A percentile compares a stretch with the other conserved stretches of the same genome.
phyloP scores from a whole-genome alignment of 2,888 invertebrate genomes.

The Crematogaster levior region DNA sequence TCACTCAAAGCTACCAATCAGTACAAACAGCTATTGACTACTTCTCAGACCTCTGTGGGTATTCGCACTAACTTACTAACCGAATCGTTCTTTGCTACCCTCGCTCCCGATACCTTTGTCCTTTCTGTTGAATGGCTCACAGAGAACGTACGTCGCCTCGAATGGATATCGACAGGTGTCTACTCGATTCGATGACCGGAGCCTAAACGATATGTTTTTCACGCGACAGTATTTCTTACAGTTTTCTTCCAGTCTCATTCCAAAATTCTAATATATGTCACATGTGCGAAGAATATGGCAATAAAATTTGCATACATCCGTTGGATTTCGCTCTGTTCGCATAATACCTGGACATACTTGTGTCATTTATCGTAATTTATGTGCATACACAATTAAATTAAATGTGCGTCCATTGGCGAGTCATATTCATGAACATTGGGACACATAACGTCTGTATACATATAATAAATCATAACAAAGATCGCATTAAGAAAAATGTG shows the following conservation, averaged over 20 bases:
- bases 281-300: constrained; percentile 68
- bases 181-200: constrained; percentile 37
- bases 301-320: constrained; percentile 52
- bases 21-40: constrained; percentile 85
- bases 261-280: constrained; percentile 35
- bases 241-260: constrained; percentile 29
- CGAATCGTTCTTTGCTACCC: constrained; percentile 73
- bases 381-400: constrained; percentile 19
- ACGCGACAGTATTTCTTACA: constrained; percentile 52
- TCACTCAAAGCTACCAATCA: constrained; percentile 85
- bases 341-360: background rate
- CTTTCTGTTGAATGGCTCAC: constrained; percentile 64
- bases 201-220: constrained; percentile 65
- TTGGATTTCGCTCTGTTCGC: constrained; percentile 50
- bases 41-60: constrained; percentile 85
- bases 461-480: background rate
- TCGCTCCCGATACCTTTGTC: constrained; percentile 53
- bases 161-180: constrained; percentile 44
- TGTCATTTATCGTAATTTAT: constrained; percentile 40
- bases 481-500: constrained; percentile 2
- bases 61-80: constrained; percentile 85
- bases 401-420: background rate
- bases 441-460: background rate
- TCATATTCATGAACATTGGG: constrained; percentile 6
- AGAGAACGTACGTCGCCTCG: constrained; percentile 67